Evolutionary conservation across 2,888 invertebrate genomes (phyloP), one percentile per base, ranked within the genome.

Genomic region (Cyrtodaria siliqua): DNA sequence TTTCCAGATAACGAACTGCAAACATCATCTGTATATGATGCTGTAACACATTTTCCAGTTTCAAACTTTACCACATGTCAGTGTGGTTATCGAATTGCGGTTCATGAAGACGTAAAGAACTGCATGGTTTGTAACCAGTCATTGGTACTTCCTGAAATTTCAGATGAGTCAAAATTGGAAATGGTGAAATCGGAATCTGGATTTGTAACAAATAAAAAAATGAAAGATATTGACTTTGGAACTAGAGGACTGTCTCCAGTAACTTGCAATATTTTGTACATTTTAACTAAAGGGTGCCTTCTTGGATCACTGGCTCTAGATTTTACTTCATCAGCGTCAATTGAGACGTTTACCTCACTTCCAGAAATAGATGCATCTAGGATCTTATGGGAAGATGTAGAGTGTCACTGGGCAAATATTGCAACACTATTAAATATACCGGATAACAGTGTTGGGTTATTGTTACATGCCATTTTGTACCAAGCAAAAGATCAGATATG

Each of bases 241-340:
- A 18, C 50, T 2, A 60, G 64, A 44, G 49, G 40, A 12, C 24
- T 77, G 18, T 64, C 78, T 18, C 60, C 61, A 12, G 6, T 78
- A 4, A 23, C 60, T 26, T 42, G 44, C 27, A 49, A 60, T 20
- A 33, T 69, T 26, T 26, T 69, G 16, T 59, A 49, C 2, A 9
- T 78, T 16, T 20, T 78, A 40, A 60, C 47, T 27, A 72, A 72
- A 29, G 64, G 73, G 9, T 60, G 64, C 29, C n/a, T 69, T 18
- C 18, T 78, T 18, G 73, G 78, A 23, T 68, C 73, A 29, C 12
- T 73, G 8, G 69, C 61, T 12, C 38, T 78, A 14, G 55, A 33
- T 26, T 47, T 24, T n/a, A 23, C 29, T 4, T 14, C 9, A 2
- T 27, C 61, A 61, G 38, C 23, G 3, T 9, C 33, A 1, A 20